These are phyloP conservation scores for Muntiacus reevesi DNA, from an alignment of 2,113 vertebrate genomes.

Conservation along the genomic window DNA sequence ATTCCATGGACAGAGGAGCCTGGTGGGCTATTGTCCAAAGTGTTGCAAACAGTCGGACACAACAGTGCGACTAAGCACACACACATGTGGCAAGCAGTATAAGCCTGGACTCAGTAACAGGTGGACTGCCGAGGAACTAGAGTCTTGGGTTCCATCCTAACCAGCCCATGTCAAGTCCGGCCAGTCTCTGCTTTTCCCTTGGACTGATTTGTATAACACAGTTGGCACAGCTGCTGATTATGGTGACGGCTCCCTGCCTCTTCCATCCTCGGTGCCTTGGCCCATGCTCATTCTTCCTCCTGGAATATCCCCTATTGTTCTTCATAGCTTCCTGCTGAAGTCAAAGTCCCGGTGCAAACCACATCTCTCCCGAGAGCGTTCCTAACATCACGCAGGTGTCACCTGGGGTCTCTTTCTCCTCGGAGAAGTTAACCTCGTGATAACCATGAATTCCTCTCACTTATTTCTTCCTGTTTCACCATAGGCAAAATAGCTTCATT, in stretches of 20 bases:
- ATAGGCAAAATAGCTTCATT: neutral
- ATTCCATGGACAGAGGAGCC: neutral
- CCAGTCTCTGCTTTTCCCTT: neutral
- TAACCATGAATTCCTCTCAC: neutral
- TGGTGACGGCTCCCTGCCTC: neutral
- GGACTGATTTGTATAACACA: neutral
- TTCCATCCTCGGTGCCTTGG: neutral
- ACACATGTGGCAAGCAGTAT: neutral
- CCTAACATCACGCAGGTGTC: neutral
- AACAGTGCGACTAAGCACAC: neutral
- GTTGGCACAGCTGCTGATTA: rapidly evolving
- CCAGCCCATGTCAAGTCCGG: neutral
- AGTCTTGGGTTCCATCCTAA: neutral
- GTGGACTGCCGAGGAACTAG: neutral
- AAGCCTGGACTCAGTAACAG: neutral
- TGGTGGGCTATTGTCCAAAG: neutral
- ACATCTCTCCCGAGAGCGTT: neutral
- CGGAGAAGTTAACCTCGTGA: neutral
- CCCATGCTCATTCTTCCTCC: neutral
- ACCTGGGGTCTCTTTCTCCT: neutral
- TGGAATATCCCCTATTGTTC: neutral
- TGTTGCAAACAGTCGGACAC: neutral
- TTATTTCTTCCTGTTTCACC: neutral
- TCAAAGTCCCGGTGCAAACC: neutral
- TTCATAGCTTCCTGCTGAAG: neutral